phyloP scores from a whole-genome alignment of 2,888 invertebrate genomes.

The Nysson spinosus region DNA sequence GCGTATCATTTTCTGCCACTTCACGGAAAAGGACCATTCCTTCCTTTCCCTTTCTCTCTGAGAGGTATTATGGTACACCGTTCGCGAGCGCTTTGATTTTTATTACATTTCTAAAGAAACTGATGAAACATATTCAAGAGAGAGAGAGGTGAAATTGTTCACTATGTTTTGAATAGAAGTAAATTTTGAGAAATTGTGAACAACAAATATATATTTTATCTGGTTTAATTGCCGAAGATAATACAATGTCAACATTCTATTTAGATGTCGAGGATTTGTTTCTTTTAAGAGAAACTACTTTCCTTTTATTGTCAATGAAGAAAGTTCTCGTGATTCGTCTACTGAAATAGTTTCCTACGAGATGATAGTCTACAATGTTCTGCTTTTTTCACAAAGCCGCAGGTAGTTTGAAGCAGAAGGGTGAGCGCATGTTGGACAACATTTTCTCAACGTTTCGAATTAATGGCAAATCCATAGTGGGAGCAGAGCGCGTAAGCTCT shows the following conservation, averaged over 20 bases:
- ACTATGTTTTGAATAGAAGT: too few relatives aligned
- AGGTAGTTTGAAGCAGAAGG: constrained; percentile 59
- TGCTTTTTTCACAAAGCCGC: constrained; percentile 57
- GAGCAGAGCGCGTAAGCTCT: constrained; percentile 58
- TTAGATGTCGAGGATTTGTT: background rate
- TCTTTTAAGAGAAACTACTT: background rate
- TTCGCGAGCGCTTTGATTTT: too few relatives aligned
- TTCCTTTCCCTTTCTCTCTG: background rate
- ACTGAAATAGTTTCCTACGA: constrained; percentile 28
- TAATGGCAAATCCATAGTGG: constrained; percentile 75
- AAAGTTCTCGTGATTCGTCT: background rate
- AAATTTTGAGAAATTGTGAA: too few relatives aligned
- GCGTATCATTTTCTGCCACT: constrained; percentile 43
- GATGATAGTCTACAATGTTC: constrained; percentile 35
- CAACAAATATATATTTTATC: too few relatives aligned
- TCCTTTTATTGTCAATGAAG: constrained; percentile 4
- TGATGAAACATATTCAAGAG: too few relatives aligned
- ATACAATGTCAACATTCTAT: too few relatives aligned
- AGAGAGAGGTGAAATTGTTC: too few relatives aligned
- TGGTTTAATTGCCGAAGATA: too few relatives aligned
- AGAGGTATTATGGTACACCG: too few relatives aligned
- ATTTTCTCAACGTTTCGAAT: constrained; percentile 67
- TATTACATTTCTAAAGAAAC: too few relatives aligned
- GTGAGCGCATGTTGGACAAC: constrained; percentile 64
- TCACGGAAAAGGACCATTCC: constrained; percentile 20